These are phyloP conservation scores for Ctenodactylus gundi DNA, from an alignment of 2,113 vertebrate genomes.

Conservation along the genomic window DNA sequence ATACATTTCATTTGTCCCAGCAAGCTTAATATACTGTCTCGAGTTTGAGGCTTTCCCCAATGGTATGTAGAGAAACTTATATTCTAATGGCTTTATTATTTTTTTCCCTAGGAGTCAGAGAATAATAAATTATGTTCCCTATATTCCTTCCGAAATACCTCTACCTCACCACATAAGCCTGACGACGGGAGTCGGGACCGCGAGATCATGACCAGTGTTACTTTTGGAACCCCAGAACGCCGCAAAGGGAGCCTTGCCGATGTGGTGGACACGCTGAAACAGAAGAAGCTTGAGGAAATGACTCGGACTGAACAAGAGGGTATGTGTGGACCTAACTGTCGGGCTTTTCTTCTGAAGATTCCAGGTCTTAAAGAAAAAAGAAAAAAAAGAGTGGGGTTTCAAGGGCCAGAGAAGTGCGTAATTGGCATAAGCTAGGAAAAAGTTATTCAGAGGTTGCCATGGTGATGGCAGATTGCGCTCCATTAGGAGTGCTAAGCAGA, in stretches of 20 bases:
- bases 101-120: slow-evolving; percentile 95
- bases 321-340: slow-evolving; percentile 81
- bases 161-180: slow-evolving; percentile 98
- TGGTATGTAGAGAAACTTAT: not conserved
- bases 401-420: slow-evolving; percentile 72
- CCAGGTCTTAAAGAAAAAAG: slow-evolving; percentile 52
- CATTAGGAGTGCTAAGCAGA: slow-evolving; percentile 77
- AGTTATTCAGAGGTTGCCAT: slow-evolving; percentile 79
- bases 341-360: slow-evolving; percentile 32
- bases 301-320: slow-evolving; percentile 98
- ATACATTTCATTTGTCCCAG: not conserved
- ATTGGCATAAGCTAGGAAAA: slow-evolving; percentile 75
- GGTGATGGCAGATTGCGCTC: slow-evolving; percentile 75
- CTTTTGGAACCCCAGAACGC: slow-evolving; percentile 97
- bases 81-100: slow-evolving; percentile 71
- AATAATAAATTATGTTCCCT: slow-evolving; percentile 99
- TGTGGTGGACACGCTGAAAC: slow-evolving; percentile 98
- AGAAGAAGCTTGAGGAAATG: slow-evolving; percentile 99
- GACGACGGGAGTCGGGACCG: slow-evolving; percentile 98
- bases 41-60: slow-evolving; percentile 10
- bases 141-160: slow-evolving; percentile 99
- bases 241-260: slow-evolving; percentile 99
- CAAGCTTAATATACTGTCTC: not conserved
- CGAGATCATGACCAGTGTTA: slow-evolving; percentile 96
- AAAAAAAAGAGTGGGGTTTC: slow-evolving; percentile 65